Evolutionary conservation across 2,113 vertebrate genomes (phyloP).

Genomic region (Nansenia antarctica): DNA sequence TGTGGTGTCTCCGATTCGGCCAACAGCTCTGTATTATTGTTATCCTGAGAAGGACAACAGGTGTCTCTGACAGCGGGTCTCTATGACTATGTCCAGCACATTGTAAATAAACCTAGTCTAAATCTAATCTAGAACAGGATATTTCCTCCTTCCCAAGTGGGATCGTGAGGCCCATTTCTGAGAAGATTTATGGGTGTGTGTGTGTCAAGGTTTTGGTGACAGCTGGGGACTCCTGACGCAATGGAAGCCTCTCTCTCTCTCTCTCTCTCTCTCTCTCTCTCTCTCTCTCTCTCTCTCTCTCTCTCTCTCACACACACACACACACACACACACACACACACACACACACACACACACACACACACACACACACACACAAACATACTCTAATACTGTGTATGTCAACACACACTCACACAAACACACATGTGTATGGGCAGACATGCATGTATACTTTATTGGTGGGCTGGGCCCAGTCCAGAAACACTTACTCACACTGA

Average conservation of each 20-base stretch:
- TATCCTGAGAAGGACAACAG: conserved; percentile 31
- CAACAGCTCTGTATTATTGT: background rate
- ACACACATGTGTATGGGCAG: background rate
- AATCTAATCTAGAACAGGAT: background rate
- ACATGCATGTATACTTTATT: background rate
- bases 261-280: too few species aligned
- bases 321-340: background rate
- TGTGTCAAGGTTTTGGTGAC: conserved; percentile 28
- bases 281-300: too few species aligned
- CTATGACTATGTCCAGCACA: conserved; percentile 21
- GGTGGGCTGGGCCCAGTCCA: background rate
- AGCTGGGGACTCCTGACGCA: conserved; percentile 39
- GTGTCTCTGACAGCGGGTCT: conserved; percentile 21
- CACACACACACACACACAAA: conserved; percentile 2
- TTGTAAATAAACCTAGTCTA: conserved; percentile 3
- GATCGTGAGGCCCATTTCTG: background rate
- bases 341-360: background rate
- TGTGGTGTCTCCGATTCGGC: background rate
- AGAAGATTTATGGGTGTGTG: conserved; percentile 26
- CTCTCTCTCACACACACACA: too few species aligned
- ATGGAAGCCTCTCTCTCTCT: background rate
- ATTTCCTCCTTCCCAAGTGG: background rate
- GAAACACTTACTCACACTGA: background rate
- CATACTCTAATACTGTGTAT: too few species aligned
- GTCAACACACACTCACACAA: background rate